Conservation (phyloP, 2,797 vertebrate species). For the Champsocephalus gunnari region DNA sequence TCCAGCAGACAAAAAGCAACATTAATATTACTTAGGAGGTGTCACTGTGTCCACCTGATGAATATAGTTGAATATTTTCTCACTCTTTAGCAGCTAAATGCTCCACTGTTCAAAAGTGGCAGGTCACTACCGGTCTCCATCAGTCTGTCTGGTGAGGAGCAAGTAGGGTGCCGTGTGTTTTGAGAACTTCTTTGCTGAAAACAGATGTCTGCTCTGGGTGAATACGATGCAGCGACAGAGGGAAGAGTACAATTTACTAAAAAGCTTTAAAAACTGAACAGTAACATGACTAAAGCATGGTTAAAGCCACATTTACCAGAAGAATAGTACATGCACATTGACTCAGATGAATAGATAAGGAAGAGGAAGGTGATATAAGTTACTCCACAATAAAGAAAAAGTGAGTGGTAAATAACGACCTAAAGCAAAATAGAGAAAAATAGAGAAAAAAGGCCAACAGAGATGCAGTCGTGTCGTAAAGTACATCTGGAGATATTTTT, state of each 20-base stretch:
- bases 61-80: background rate
- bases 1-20: background rate
- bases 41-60: background rate
- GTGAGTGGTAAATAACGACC: background rate
- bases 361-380: constrained; percentile 15
- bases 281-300: background rate
- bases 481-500: constrained; percentile 83
- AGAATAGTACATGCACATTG: background rate
- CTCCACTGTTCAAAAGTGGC: background rate
- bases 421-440: constrained; percentile 14
- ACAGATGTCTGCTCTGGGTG: no score
- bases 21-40: background rate
- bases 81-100: background rate
- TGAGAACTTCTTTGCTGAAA: background rate
- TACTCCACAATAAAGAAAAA: background rate
- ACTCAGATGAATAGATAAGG: constrained; percentile 1
- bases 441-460: constrained; percentile 30
- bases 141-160: background rate
- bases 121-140: background rate
- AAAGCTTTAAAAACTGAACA: background rate
- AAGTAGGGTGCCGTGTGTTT: background rate
- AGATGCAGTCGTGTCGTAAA: constrained; percentile 49
- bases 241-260: background rate
- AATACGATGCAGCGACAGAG: background rate
- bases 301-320: background rate